Evolutionary conservation across 2,888 invertebrate genomes (phyloP), one percentile per base, ranked within the genome.

Genomic region (Drosophila helvetica): DNA sequence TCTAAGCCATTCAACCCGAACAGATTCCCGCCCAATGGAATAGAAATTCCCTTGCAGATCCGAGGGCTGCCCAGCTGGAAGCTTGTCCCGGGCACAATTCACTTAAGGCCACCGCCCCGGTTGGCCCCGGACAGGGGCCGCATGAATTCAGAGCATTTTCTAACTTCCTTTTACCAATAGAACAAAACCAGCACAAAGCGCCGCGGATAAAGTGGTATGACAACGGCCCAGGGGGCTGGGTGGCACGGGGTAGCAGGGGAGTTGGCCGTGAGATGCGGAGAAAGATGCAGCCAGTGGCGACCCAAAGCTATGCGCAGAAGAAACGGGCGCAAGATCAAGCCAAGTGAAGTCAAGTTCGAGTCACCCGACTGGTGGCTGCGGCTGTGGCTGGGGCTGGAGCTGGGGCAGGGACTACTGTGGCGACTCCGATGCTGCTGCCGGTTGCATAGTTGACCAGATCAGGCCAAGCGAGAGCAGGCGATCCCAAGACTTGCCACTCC

Each of bases 121-220:
- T n/a, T 38, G 38, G 38, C 38, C 38, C 38, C 38, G 22, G 25
- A 46, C 74, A 65, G 75, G 57, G 77, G 62, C 77, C 80, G 78
- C 81, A 78, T 78, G 80, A 80, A 88, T 80, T 78, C 84, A 80
- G 87, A 87, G 84, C 82, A 85, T 82, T 89, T 86, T 79, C 80
- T 78, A 79, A 89, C 88, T 89, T 87, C 88, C 89, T 82, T 79
- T 80, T 64, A 56, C 83, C 81, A 78, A 84, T 81, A 83, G 80
- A 83, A 69, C 51, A 64, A 68, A 54, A 67, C 60, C 51, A 74
- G 55, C 71, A 65, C 66, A 74, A 68, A 80, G 72, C 79, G 74
- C 55, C 69, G 71, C 73, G 75, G 72, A 70, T 63, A 73, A 62
- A 73, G 74, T 74, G 74, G 73, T 61, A 68, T 68, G 64, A 74